Conservation (phyloP, 1,140 invertebrate species). For the Pissodes strobi region DNA sequence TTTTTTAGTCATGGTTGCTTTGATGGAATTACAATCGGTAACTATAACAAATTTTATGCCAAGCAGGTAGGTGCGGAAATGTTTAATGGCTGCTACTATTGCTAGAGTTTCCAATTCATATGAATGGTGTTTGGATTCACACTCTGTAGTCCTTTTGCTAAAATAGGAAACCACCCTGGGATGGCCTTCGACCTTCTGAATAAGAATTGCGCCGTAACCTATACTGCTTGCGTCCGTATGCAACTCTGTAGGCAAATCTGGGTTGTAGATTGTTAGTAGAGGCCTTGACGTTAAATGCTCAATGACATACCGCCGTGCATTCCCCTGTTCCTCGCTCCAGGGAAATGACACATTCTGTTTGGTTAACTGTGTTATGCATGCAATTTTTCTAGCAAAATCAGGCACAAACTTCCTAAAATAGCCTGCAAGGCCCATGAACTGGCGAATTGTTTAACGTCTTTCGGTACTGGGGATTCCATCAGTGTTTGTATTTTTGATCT, state of each 20-base stretch:
- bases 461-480: constrained; percentile 36
- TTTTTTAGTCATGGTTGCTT: constrained; percentile 48
- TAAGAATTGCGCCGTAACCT: constrained; percentile 49
- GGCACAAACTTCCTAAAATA: constrained; percentile 50
- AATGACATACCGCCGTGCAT: constrained; percentile 39
- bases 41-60: constrained; percentile 46
- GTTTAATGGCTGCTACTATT: constrained; percentile 45
- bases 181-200: constrained; percentile 44
- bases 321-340: constrained; percentile 41
- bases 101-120: constrained; percentile 55
- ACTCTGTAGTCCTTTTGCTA: constrained; percentile 44
- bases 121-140: constrained; percentile 51
- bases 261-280: constrained; percentile 50
- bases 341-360: constrained; percentile 45
- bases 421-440: too few relatives aligned
- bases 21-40: constrained; percentile 50
- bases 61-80: constrained; percentile 40
- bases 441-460: constrained; percentile 45
- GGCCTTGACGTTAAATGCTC: too few relatives aligned
- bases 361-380: constrained; percentile 45
- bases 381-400: constrained; percentile 44
- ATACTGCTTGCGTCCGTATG: constrained; percentile 51
- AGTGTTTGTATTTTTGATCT: constrained; percentile 43
- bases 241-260: constrained; percentile 39
- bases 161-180: constrained; percentile 46